phyloP scores from a whole-genome alignment of 2,888 invertebrate species.

The Apotomis turbidana region DNA sequence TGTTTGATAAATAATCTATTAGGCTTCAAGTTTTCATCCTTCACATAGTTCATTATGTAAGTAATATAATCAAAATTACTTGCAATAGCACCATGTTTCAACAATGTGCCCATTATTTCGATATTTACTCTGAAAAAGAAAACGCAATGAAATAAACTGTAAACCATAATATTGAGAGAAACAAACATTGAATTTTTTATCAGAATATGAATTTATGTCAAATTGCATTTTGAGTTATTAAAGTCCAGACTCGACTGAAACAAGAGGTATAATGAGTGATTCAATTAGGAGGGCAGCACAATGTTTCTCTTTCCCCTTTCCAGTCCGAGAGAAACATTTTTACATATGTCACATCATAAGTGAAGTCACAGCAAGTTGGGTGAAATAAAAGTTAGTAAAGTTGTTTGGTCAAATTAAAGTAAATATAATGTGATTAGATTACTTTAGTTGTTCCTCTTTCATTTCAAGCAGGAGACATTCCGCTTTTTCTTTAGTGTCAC shows the following conservation, averaged over 20 bases:
- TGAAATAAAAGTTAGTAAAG: no score
- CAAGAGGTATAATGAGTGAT: no score
- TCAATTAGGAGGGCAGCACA: no score
- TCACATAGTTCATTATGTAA: conserved; percentile 87
- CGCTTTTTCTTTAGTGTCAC: conserved; percentile 86
- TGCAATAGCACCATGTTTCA: conserved; percentile 85
- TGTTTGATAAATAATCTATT: conserved; percentile 85
- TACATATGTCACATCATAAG: neutral
- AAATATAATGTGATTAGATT: conserved; percentile 56
- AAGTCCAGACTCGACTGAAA: no score
- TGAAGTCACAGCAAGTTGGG: neutral
- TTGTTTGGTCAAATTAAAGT: neutral
- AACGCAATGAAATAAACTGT: conserved; percentile 8
- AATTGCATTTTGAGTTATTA: no score
- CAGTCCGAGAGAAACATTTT: no score
- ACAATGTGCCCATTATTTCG: conserved; percentile 89
- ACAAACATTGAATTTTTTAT: no score
- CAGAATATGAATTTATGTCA: no score
- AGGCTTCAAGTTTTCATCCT: conserved; percentile 85
- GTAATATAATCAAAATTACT: conserved; percentile 87
- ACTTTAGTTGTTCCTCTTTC: conserved; percentile 86
- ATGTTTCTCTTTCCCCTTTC: no score
- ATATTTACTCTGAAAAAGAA: conserved; percentile 86
- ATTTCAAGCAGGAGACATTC: conserved; percentile 87
- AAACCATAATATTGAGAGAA: neutral